phyloP scores from a whole-genome alignment of 2,113 vertebrate genomes.

The Halichoerus grypus region DNA sequence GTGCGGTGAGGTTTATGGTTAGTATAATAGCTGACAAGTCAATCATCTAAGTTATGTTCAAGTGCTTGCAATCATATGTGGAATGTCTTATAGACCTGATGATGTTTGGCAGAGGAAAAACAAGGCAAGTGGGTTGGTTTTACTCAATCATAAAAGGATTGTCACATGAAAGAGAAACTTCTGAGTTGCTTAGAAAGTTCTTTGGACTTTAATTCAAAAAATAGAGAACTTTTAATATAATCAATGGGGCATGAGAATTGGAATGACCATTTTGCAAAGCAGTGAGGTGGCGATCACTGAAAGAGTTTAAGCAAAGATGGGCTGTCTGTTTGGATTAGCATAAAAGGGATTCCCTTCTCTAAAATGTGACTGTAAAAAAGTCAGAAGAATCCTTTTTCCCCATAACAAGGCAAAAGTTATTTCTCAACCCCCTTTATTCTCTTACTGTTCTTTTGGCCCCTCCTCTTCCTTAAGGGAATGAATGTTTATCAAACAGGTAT shows the following conservation, averaged over 20 bases:
- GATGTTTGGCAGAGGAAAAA: not conserved
- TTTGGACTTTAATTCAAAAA: slow-evolving; percentile 28
- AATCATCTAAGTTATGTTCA: not conserved
- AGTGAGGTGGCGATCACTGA: not conserved
- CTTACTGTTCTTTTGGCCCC: not conserved
- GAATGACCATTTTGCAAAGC: not conserved
- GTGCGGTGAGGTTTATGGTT: not conserved
- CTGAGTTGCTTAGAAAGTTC: not conserved
- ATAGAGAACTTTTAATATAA: not conserved
- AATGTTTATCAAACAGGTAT: not conserved
- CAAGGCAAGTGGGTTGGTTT: not conserved
- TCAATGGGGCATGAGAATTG: not conserved
- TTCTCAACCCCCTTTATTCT: not conserved
- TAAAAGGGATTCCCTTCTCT: not conserved
- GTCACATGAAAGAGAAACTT: not conserved
- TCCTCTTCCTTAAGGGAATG: not conserved
- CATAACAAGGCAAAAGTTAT: not conserved
- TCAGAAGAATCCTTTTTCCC: not conserved
- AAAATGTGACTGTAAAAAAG: not conserved
- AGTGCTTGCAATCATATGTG: not conserved
- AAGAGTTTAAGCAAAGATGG: not conserved
- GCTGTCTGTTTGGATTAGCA: not conserved
- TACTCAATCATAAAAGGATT: not conserved
- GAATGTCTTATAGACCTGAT: not conserved
- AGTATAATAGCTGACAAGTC: not conserved